Percentiles rank a stretch among this genome's conserved stretches.
phyloP scores from a whole-genome alignment of 2,797 vertebrate species.

The Gymnoscopelus braueri region DNA sequence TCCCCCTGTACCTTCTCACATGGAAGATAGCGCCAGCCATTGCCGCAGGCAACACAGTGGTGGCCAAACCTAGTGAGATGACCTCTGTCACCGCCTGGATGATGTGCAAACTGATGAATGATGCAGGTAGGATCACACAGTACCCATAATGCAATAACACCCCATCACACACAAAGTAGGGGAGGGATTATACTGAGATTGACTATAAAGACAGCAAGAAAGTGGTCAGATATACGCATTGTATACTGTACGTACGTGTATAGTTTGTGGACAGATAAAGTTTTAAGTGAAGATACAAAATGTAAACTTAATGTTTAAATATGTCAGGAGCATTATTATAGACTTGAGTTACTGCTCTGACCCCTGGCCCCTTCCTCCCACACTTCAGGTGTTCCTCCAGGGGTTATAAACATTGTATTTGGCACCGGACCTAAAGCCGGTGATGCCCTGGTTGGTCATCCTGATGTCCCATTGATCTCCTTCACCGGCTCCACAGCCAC shows the following conservation, averaged over 20 bases:
- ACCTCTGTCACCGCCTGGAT: slow-evolving; percentile 98
- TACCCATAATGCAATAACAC: not conserved
- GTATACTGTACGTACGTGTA: too few species aligned
- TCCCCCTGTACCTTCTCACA: slow-evolving; percentile 94
- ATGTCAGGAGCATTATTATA: too few species aligned
- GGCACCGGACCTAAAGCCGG: slow-evolving; percentile 86
- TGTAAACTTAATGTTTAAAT: too few species aligned
- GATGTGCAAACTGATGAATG: slow-evolving; percentile 91
- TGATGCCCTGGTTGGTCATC: slow-evolving; percentile 91
- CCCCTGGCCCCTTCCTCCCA: not conserved
- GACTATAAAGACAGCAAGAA: too few species aligned
- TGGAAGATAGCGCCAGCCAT: slow-evolving; percentile 98
- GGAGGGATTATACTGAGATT: too few species aligned
- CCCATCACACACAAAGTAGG: not conserved
- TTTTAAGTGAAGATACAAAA: too few species aligned
- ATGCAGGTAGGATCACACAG: slow-evolving; percentile 84
- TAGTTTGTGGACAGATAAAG: too few species aligned
- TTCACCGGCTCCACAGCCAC: slow-evolving; percentile 97
- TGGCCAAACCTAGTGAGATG: slow-evolving; percentile 98
- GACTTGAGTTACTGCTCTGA: not conserved
- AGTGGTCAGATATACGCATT: too few species aligned
- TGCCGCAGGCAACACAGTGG: slow-evolving; percentile 91
- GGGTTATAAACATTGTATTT: slow-evolving; percentile 93
- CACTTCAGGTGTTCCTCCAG: slow-evolving; percentile 87
- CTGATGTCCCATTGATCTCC: slow-evolving; percentile 90